These are phyloP conservation scores for Procambarus virginalis DNA, from an alignment of 1,140 invertebrate genomes.

Conservation along the genomic window DNA sequence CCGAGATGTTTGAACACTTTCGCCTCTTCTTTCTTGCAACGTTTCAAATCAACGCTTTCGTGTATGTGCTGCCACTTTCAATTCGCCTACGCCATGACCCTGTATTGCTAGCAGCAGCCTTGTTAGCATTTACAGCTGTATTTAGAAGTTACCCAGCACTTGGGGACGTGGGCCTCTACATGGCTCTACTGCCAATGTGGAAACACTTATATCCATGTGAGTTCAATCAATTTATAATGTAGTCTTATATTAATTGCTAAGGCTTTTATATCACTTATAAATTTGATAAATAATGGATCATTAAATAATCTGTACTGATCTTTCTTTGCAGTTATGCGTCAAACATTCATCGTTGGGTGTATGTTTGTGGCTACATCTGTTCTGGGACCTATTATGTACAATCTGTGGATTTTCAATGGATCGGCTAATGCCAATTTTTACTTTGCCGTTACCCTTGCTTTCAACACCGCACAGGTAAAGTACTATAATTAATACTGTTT, in stretches of 20 bases:
- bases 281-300: too few relatives aligned
- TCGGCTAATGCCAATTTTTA: conserved; percentile 99
- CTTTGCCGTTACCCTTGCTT: conserved; percentile 97
- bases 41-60: conserved; percentile 96
- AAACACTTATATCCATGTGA: conserved; percentile 91
- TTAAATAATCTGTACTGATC: background rate
- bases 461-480: conserved; percentile 87
- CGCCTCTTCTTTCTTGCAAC: conserved; percentile 94
- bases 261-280: background rate
- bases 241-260: background rate
- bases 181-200: conserved; percentile 93
- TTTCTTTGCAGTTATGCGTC: conserved; percentile 74
- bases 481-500: background rate
- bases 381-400: conserved; percentile 95
- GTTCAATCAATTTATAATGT: conserved; percentile 72
- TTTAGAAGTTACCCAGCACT: conserved; percentile 98
- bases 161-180: conserved; percentile 94
- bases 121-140: conserved; percentile 89
- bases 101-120: conserved; percentile 87
- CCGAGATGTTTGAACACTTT: conserved; percentile 99
- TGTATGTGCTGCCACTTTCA: conserved; percentile 92
- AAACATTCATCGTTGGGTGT: conserved; percentile 92
- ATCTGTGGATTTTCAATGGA: conserved; percentile 98
- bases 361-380: conserved; percentile 91
- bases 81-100: conserved; percentile 91